Base-by-base conservation (phyloP, 2,888 invertebrate species). In the Amaurobius ferox region DNA sequence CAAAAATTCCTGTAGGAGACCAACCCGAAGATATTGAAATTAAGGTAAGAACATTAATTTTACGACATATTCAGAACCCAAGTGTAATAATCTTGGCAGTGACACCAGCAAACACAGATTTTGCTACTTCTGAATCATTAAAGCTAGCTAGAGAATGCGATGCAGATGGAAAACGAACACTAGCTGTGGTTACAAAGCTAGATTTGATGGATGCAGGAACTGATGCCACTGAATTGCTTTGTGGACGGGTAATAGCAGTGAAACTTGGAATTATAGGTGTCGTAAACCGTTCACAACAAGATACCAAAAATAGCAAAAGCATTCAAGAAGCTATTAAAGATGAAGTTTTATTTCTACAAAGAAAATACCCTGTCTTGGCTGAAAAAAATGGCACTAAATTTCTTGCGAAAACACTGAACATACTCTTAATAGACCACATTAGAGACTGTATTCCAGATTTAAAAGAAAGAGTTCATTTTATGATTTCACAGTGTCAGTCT, bases 171-270 rank as follows among this genome's bases (percentile, higher is more conserved):
- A 93, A 97, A 61, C 93, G 99, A 89, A 99, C 99, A 0, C 93
- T 99, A 83, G 99, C 98, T 88, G 99, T 99, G 30, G 95, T 99
- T 67, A 99, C 99, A 7, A 99, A 99, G 92, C 93, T 99, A 89
- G 99, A 99, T 94, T 94, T 99, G 90, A 99, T 99, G 99, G 99
- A 99, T 93, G 98, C 98, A 94, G 97, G 98, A 68, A 99, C 99
- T 67, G 99, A 99, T 93, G 99, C 99, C 0, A 98, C 99, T 91
- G 99, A 99, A 91, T 97, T 99, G 89, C 93, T 99, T 67, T 98
- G 98, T 92, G 99, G 99, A 0, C 94, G 98, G 89, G 96, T 99
- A 40, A 99, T 99, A 90, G 99, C 99, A 26, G 99, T 99, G 5
- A 99, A 99, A 92, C 93, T 99, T 87, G 99, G 99, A 87, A 99